Conservation (phyloP, 2,797 vertebrate species). For the Spinus pinus region DNA sequence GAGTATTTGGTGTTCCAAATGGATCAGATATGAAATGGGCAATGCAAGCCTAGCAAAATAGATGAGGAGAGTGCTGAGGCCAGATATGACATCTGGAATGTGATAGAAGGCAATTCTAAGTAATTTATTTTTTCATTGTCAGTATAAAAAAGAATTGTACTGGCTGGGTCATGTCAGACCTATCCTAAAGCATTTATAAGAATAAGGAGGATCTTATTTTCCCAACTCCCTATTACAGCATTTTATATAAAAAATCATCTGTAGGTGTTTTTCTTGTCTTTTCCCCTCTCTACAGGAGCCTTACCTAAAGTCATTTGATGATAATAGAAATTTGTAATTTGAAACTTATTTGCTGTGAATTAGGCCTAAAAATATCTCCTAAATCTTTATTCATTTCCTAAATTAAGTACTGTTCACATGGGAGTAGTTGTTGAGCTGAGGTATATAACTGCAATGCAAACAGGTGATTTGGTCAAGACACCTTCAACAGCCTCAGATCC, state of each 20-base stretch:
- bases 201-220: neutral
- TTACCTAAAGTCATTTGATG: neutral
- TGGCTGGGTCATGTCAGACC: neutral
- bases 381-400: neutral
- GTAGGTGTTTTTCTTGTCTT: neutral
- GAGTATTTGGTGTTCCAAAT: neutral
- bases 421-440: neutral
- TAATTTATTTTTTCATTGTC: constrained; percentile 31
- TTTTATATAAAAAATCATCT: neutral
- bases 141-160: neutral
- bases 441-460: neutral
- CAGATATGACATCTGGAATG: neutral
- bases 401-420: neutral
- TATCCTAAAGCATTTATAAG: neutral
- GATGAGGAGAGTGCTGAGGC: neutral
- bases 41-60: neutral
- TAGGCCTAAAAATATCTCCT: neutral
- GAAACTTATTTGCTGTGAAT: neutral
- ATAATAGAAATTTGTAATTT: neutral
- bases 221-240: neutral
- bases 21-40: neutral
- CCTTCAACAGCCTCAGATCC: neutral
- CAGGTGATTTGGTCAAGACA: neutral
- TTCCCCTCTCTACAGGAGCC: rapidly evolving
- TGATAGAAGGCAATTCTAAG: neutral